phyloP scores from a whole-genome alignment of 2,888 invertebrate species.

The Pollenia griseotomentosa region DNA sequence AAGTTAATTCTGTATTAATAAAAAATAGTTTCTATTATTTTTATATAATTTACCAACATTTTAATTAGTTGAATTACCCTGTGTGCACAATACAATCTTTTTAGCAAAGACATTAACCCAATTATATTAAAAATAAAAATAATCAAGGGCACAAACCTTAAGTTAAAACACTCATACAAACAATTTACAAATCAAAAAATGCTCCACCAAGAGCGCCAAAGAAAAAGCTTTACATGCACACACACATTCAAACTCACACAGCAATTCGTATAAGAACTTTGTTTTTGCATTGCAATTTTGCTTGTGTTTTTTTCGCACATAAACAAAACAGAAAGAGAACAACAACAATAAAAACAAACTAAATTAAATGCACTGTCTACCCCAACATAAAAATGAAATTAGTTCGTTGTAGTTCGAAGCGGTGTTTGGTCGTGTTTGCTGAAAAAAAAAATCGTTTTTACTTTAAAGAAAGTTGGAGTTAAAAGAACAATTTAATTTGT shows the following conservation, averaged over 20 bases:
- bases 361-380: constrained; percentile 59
- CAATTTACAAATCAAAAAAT: not conserved
- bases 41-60: too few species aligned
- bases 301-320: constrained; percentile 30
- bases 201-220: constrained; percentile 1
- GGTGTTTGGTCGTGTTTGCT: constrained; percentile 64
- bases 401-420: constrained; percentile 75
- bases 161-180: too few species aligned
- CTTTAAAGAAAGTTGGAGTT: not conserved
- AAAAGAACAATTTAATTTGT: constrained; percentile 29
- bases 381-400: constrained; percentile 63
- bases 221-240: not conserved
- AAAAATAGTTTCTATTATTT: too few species aligned
- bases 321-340: constrained; percentile 62
- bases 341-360: constrained; percentile 28
- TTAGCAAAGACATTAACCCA: too few species aligned
- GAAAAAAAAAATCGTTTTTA: not conserved
- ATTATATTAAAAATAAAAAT: too few species aligned
- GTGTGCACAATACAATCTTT: too few species aligned
- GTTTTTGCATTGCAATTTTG: constrained; percentile 46
- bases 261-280: constrained; percentile 45
- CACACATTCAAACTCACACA: not conserved
- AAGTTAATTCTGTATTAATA: too few species aligned
- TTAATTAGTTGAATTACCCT: too few species aligned
- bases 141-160: not conserved